phyloP scores from a whole-genome alignment of 2,797 vertebrate species.

The Galago senegalensis region DNA sequence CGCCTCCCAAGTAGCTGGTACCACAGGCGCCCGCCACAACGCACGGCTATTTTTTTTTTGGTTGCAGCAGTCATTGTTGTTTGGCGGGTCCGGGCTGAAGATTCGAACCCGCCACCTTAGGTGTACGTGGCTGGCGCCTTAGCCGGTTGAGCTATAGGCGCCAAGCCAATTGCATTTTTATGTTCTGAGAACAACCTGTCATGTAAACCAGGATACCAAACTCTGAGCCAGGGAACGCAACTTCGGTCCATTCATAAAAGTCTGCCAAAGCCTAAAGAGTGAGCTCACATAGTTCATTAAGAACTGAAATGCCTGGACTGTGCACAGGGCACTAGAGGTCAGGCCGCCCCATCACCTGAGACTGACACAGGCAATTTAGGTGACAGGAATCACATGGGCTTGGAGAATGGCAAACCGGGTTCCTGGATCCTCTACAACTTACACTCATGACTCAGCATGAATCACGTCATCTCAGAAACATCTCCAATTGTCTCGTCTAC shows the following conservation, averaged over 20 bases:
- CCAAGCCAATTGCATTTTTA: no score
- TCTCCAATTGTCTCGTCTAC: neutral
- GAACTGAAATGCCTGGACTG: neutral
- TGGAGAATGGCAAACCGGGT: neutral
- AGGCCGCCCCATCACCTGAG: fast-evolving
- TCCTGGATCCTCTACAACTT: neutral
- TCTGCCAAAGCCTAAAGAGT: neutral
- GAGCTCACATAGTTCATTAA: neutral
- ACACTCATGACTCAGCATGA: neutral
- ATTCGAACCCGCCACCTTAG: no score
- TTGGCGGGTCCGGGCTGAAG: no score
- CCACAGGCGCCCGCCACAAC: no score
- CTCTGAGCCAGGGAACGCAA: neutral
- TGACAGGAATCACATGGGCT: neutral
- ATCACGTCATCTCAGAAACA: neutral
- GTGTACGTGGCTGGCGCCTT: no score
- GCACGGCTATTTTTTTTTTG: no score
- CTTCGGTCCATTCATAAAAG: neutral
- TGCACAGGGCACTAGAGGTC: neutral
- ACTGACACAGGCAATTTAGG: neutral
- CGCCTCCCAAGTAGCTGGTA: no score
- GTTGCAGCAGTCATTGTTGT: no score
- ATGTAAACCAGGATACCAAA: neutral
- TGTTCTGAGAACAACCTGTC: neutral
- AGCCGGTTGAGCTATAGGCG: no score